Evolutionary conservation across 2,797 vertebrate genomes (phyloP).

Genomic region (Gymnopithys bicolor): DNA sequence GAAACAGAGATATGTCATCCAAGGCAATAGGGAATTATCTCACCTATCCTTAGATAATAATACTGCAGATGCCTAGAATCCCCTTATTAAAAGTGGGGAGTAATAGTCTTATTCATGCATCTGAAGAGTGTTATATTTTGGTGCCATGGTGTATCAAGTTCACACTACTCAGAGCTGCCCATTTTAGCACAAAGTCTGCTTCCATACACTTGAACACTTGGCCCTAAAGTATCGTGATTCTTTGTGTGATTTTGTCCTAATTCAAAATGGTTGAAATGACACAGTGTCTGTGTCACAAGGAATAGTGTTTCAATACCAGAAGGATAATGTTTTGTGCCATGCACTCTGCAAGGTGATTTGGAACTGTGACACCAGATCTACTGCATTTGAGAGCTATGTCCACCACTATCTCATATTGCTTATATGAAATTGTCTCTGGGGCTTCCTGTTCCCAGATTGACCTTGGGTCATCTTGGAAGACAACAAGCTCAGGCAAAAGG

Average conservation of each 20-base stretch:
- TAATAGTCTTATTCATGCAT: background rate
- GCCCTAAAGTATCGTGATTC: background rate
- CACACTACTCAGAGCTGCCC: background rate
- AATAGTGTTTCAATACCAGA: background rate
- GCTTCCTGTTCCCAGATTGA: background rate
- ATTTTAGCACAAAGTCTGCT: background rate
- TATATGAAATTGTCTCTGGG: background rate
- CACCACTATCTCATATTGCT: background rate
- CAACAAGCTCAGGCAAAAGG: background rate
- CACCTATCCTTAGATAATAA: background rate
- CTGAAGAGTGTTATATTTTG: background rate
- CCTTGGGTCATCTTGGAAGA: background rate
- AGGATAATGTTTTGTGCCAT: background rate
- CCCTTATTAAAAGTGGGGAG: background rate
- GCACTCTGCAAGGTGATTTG: background rate
- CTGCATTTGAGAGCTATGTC: background rate
- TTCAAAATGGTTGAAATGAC: background rate
- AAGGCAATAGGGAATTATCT: background rate
- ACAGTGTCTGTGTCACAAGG: rapidly evolving
- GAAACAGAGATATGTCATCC: background rate
- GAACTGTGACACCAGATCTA: rapidly evolving
- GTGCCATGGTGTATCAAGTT: background rate
- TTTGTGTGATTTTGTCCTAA: background rate
- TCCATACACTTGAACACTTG: background rate
- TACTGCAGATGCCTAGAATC: background rate